Evolutionary conservation across 1,140 invertebrate species (phyloP).

Genomic region (Spodoptera litura): DNA sequence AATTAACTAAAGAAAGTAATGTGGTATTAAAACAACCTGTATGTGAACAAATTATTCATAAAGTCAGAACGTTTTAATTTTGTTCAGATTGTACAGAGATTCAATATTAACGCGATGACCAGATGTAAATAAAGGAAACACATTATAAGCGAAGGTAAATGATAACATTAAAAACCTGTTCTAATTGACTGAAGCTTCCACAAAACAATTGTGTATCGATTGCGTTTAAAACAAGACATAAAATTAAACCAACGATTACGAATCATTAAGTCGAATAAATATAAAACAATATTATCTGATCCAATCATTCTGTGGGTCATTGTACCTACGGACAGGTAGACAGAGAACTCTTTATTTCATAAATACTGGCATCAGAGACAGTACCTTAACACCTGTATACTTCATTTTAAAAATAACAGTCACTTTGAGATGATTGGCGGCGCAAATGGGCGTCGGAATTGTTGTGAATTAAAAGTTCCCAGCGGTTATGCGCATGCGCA

Average conservation of each 20-base stretch:
- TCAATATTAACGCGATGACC: not conserved
- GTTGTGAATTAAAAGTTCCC: constrained; percentile 51
- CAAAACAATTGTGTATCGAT: not conserved
- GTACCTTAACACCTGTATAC: not conserved
- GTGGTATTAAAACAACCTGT: constrained; percentile 22
- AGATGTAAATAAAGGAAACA: constrained; percentile 18
- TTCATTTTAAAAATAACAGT: constrained; percentile 23
- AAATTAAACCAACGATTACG: constrained; percentile 4
- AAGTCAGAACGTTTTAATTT: constrained; percentile 18
- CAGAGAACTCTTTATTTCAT: too few relatives aligned
- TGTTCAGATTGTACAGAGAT: constrained; percentile 7
- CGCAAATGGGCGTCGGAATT: constrained; percentile 51
- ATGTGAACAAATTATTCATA: not conserved
- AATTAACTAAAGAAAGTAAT: constrained; percentile 7
- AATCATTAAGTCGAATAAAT: constrained; percentile 28
- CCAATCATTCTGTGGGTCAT: not conserved
- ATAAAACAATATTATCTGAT: constrained; percentile 4
- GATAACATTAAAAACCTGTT: not conserved
- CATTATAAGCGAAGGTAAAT: constrained; percentile 42
- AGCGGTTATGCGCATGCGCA: constrained; percentile 10
- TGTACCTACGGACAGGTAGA: not conserved
- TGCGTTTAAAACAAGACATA: constrained; percentile 1
- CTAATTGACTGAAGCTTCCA: constrained; percentile 18
- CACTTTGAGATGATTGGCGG: constrained; percentile 39
- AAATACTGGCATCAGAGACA: not conserved